Percentiles rank a stretch among this genome's conserved stretches.
Conservation (phyloP, 2,797 vertebrate genomes). For the Crenuchus spilurus region DNA sequence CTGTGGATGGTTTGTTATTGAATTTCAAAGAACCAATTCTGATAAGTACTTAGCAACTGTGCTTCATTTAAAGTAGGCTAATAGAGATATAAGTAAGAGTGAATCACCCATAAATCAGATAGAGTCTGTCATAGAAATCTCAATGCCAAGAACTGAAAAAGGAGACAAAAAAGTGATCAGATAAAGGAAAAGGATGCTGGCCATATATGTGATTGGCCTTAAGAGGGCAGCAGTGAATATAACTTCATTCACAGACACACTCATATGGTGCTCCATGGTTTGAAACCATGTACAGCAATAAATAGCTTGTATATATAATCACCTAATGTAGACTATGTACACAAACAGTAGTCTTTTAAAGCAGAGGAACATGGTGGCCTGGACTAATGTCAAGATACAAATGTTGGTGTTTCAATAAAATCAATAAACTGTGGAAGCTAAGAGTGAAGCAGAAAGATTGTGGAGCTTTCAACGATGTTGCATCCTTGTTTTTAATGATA, state of each 20-base stretch:
- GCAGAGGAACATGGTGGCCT: neutral
- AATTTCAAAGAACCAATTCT: neutral
- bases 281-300: too few species aligned
- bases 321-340: neutral
- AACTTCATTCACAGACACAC: neutral
- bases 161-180: neutral
- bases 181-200: too few species aligned
- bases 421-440: neutral
- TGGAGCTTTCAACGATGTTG: neutral
- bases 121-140: neutral
- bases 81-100: neutral
- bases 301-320: too few species aligned
- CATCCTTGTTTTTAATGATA: too few species aligned
- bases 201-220: neutral
- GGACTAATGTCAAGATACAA: neutral
- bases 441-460: neutral
- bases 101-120: neutral
- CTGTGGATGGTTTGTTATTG: neutral
- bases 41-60: neutral
- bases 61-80: neutral
- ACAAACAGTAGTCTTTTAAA: neutral
- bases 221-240: constrained; percentile 46
- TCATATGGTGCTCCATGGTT: neutral
- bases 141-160: neutral
- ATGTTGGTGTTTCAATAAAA: neutral